phyloP scores from a whole-genome alignment of 2,888 invertebrate genomes.

The Campoplex capitator region DNA sequence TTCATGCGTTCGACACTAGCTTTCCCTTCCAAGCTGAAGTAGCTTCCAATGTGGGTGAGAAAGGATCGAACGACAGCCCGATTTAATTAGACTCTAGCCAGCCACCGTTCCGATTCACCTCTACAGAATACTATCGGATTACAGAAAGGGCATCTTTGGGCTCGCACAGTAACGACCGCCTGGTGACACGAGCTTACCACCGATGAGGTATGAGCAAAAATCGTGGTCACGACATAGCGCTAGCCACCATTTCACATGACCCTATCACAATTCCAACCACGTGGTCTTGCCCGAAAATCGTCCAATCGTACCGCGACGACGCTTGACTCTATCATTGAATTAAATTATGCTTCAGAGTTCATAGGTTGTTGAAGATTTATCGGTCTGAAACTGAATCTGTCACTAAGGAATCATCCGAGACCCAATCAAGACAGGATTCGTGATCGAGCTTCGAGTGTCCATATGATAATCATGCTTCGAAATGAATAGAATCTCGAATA shows the following conservation, averaged over 20 bases:
- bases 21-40: constrained; percentile 1
- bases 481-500: background rate
- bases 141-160: constrained; percentile 63
- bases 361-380: background rate
- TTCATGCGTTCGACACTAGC: constrained; percentile 30
- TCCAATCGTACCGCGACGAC: constrained; percentile 12
- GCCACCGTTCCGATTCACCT: constrained; percentile 67
- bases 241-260: constrained; percentile 26
- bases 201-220: constrained; percentile 55
- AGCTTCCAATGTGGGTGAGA: constrained; percentile 47
- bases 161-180: constrained; percentile 45
- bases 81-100: constrained; percentile 62
- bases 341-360: background rate
- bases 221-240: constrained; percentile 23
- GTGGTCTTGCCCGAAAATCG: background rate
- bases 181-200: constrained; percentile 55
- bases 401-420: background rate
- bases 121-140: constrained; percentile 71
- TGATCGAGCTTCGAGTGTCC: background rate
- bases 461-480: background rate
- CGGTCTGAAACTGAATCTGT: background rate
- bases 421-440: background rate
- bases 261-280: background rate
- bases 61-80: constrained; percentile 62
- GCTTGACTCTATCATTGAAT: background rate